Percentiles rank a stretch among this genome's conserved stretches.
These are phyloP conservation scores for Sparus aurata DNA, from an alignment of 2,797 vertebrate genomes.

Conservation along the genomic window DNA sequence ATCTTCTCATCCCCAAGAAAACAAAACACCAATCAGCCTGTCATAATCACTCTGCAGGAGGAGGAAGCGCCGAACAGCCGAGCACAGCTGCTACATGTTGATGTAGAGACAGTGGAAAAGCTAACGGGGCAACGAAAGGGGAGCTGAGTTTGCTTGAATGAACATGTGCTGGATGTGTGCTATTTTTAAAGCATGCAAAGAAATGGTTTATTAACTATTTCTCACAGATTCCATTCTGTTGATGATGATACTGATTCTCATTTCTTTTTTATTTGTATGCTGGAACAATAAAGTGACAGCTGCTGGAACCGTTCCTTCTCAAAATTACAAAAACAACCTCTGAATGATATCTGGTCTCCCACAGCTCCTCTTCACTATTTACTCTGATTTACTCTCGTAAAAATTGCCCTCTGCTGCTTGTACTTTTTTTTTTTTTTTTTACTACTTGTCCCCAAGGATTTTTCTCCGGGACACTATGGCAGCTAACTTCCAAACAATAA, in stretches of 20 bases:
- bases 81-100: conserved; percentile 67
- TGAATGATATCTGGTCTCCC: conserved; percentile 72
- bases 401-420: conserved; percentile 59
- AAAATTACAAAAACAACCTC: conserved; percentile 61
- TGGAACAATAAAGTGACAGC: conserved; percentile 74
- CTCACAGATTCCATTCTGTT: conserved; percentile 59
- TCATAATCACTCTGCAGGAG: conserved; percentile 80
- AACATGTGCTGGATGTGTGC: conserved; percentile 44
- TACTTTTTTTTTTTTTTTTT: conserved; percentile 44
- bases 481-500: conserved; percentile 72
- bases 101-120: conserved; percentile 57
- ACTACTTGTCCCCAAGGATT: conserved; percentile 60
- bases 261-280: conserved; percentile 69
- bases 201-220: conserved; percentile 63
- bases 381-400: conserved; percentile 63
- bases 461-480: conserved; percentile 58
- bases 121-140: conserved; percentile 41
- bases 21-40: conserved; percentile 80
- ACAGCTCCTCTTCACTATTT: conserved; percentile 68
- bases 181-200: conserved; percentile 62
- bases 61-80: conserved; percentile 57
- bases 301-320: conserved; percentile 59
- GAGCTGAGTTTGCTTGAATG: conserved; percentile 22
- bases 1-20: conserved; percentile 78
- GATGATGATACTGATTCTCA: conserved; percentile 69